Conservation (phyloP, 2,113 vertebrate genomes). For the Urocitellus parryii region DNA sequence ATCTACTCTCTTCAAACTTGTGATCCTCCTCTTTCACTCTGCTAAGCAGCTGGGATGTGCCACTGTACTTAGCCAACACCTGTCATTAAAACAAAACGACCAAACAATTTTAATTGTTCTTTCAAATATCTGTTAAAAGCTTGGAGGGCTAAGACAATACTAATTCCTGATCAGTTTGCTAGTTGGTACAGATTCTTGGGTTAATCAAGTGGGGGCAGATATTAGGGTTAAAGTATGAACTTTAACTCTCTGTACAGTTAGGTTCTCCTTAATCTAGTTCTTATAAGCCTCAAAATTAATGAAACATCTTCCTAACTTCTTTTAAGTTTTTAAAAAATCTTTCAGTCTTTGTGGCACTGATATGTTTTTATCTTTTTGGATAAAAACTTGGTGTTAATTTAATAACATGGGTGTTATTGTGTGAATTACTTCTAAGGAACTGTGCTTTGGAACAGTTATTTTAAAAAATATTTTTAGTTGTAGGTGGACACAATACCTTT, state of each 20-base stretch:
- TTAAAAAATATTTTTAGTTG: too few relatives aligned
- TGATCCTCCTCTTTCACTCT: background rate
- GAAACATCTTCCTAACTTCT: conserved; percentile 10
- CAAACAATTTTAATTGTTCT: background rate
- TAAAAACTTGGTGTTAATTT: background rate
- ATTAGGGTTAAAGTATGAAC: background rate
- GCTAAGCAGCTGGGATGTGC: background rate
- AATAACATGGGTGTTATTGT: background rate
- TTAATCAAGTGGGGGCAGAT: conserved; percentile 3
- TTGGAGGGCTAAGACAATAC: background rate
- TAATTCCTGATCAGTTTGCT: background rate
- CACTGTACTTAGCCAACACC: background rate
- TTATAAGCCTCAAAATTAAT: background rate
- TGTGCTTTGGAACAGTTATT: background rate
- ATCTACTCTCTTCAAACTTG: background rate
- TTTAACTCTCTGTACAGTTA: conserved; percentile 4
- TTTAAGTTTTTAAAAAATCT: background rate
- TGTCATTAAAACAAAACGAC: background rate
- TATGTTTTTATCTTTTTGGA: conserved; percentile 29
- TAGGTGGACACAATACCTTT: too few relatives aligned
- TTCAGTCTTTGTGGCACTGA: background rate
- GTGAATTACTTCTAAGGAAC: background rate
- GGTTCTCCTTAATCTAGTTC: background rate
- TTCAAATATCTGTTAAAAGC: background rate
- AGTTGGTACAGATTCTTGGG: background rate